Evolutionary conservation across 2,797 vertebrate genomes (phyloP).

Genomic region (Acropternis orthonyx): DNA sequence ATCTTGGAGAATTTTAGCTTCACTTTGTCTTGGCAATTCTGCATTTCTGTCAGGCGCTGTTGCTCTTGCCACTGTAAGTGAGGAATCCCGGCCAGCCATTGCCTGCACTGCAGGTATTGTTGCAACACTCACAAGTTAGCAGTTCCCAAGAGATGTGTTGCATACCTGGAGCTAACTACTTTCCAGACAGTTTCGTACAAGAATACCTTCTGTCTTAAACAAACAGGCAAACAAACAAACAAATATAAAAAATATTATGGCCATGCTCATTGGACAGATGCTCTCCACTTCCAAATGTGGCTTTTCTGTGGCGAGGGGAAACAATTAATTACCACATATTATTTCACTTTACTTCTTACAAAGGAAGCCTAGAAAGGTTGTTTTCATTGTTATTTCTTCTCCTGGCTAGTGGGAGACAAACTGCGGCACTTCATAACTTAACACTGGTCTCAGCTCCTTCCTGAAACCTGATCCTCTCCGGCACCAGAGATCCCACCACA

Average conservation of each 20-base stretch:
- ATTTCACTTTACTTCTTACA: background rate
- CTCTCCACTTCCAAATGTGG: background rate
- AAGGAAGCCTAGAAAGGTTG: background rate
- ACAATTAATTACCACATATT: background rate
- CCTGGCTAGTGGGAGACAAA: background rate
- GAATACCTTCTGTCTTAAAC: background rate
- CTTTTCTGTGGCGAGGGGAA: background rate
- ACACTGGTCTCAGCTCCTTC: background rate
- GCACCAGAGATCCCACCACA: background rate
- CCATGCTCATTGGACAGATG: background rate
- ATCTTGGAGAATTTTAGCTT: background rate
- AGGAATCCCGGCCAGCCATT: background rate
- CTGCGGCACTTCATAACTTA: background rate
- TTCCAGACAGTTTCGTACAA: background rate
- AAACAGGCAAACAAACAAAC: background rate
- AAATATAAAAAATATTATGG: background rate
- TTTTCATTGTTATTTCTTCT: background rate
- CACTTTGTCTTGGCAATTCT: background rate
- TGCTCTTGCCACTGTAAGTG: background rate
- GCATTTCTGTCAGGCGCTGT: background rate
- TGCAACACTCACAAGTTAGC: background rate
- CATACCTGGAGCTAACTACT: background rate
- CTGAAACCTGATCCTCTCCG: background rate
- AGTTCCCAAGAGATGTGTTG: rapidly evolving
- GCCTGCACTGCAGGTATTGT: background rate